A percentile compares a stretch with the other conserved stretches of the same genome.
Conservation (phyloP, 2,888 invertebrate genomes). For the Dastarcus helophoroides region DNA sequence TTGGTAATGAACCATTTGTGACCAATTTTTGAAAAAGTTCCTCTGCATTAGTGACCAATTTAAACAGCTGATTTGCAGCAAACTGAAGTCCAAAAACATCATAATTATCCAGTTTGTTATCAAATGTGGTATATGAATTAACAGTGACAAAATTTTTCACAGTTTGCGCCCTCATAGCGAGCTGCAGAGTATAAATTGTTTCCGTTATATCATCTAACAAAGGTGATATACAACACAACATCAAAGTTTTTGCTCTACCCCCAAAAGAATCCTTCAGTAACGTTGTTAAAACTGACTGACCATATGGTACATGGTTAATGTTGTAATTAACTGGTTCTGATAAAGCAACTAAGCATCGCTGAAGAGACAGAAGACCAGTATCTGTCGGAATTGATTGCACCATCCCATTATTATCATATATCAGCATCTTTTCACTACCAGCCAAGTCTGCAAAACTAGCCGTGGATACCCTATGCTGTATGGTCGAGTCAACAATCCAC, state of each 20-base stretch:
- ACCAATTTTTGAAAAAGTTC: conserved; percentile 68
- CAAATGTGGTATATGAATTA: conserved; percentile 44
- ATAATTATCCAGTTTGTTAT: conserved; percentile 27
- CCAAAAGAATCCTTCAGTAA: conserved; percentile 64
- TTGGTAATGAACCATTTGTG: conserved; percentile 55
- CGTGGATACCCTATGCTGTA: conserved; percentile 60
- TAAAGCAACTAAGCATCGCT: conserved; percentile 51
- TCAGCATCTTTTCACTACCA: conserved; percentile 42
- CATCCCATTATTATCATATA: conserved; percentile 37
- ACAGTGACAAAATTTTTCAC: conserved; percentile 61
- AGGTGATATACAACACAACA: conserved; percentile 63
- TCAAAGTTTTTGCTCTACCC: conserved; percentile 60
- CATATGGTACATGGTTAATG: conserved; percentile 36
- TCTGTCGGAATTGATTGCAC: conserved; percentile 44
- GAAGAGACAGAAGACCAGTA: conserved; percentile 52
- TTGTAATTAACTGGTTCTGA: conserved; percentile 34
- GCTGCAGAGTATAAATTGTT: conserved; percentile 55
- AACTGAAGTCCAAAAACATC: conserved; percentile 65
- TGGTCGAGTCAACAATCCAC: conserved; percentile 55
- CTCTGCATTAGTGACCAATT: conserved; percentile 73
- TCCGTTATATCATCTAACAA: conserved; percentile 55
- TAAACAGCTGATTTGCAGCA: conserved; percentile 72
- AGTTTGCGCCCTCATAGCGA: conserved; percentile 53
- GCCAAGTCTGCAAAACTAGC: conserved; percentile 63
- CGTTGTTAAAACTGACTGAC: conserved; percentile 57